phyloP scores from a whole-genome alignment of 2,113 vertebrate genomes.

The Ifrita kowaldi region DNA sequence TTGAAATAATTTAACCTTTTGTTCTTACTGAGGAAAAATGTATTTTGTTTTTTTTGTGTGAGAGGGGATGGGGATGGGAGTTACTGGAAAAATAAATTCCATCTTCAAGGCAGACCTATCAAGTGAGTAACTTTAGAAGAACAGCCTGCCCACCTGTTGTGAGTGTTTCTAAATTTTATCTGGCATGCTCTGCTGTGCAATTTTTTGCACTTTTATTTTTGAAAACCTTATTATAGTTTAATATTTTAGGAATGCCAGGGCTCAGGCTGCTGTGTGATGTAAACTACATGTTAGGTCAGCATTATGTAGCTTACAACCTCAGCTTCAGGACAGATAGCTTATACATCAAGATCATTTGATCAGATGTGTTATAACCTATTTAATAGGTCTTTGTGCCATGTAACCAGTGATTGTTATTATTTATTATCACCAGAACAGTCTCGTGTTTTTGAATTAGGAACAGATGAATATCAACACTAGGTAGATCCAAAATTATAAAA shows the following conservation, averaged over 20 bases:
- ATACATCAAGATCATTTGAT: not conserved
- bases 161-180: not conserved
- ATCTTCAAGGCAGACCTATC: not conserved
- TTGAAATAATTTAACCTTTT: conserved; percentile 53
- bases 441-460: not conserved
- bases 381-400: not conserved
- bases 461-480: not conserved
- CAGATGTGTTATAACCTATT: not conserved
- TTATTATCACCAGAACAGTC: not conserved
- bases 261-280: not conserved
- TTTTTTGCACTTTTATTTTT: not conserved
- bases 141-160: conserved; percentile 6
- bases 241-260: not conserved
- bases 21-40: conserved; percentile 13
- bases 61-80: conserved; percentile 16
- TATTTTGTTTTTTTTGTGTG: not conserved
- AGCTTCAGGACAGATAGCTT: not conserved
- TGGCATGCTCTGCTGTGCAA: not conserved
- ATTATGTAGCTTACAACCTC: not conserved
- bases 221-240: not conserved
- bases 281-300: not conserved
- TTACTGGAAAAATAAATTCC: conserved; percentile 62
- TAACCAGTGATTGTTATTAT: not conserved
- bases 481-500: not conserved
- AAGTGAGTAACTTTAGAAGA: conserved; percentile 14